phyloP scores from a whole-genome alignment of 1,140 invertebrate species.

The Micrasema longulum region DNA sequence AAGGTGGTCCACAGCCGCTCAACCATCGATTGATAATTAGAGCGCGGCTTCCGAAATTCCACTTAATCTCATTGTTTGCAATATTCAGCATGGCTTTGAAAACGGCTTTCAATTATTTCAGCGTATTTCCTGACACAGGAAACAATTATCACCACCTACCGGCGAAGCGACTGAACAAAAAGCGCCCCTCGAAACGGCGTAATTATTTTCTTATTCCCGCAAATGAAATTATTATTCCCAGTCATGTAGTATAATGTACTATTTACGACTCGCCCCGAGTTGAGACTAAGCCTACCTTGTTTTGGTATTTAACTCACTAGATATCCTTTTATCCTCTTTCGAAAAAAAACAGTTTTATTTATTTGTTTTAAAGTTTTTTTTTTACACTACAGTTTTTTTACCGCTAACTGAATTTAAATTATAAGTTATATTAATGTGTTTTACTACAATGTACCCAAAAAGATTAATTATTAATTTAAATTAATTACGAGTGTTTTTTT shows the following conservation, averaged over 20 bases:
- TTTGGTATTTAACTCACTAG: no score
- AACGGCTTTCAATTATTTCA: conserved; percentile 42
- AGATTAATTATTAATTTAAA: no score
- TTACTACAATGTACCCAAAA: no score
- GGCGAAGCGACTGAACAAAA: conserved; percentile 35
- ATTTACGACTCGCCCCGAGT: no score
- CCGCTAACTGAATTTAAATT: no score
- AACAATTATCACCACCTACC: conserved; percentile 40
- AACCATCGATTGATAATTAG: conserved; percentile 26
- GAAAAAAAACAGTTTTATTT: no score
- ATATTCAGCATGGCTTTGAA: conserved; percentile 31
- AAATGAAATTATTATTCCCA: conserved; percentile 23
- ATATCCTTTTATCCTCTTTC: no score
- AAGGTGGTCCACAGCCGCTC: neutral
- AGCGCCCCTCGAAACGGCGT: conserved; percentile 20
- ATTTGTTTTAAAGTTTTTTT: no score
- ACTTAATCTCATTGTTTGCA: conserved; percentile 33
- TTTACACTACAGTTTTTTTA: no score
- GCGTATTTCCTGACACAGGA: conserved; percentile 37
- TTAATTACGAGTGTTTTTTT: no score
- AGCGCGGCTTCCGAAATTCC: conserved; percentile 12
- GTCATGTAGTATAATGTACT: conserved; percentile 12
- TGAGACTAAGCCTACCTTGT: no score
- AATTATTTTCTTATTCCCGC: conserved; percentile 37
- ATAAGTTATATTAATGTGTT: no score